Evolutionary conservation across 2,797 vertebrate genomes (phyloP), one percentile per base, ranked within the genome.

Genomic region (Huso huso): DNA sequence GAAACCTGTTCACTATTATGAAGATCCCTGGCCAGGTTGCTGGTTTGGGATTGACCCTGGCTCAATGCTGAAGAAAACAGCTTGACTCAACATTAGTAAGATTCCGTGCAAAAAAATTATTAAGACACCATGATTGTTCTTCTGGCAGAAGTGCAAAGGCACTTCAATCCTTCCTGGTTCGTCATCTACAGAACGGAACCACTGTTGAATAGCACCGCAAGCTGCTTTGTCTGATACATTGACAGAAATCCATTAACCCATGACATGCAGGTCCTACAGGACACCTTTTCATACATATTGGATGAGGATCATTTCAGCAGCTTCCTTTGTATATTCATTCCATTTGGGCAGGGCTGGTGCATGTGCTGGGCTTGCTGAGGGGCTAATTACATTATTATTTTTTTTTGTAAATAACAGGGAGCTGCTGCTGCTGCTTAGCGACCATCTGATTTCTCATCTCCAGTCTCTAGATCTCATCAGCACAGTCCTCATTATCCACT

Each of bases 221-320:
- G 7, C 6, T n/a, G 12, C 55, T 58, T 13, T 58, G 55, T 58
- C 11, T 11, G 12, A 48, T n/a, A 65, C 15, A 51, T 53, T 58
- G 52, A 65, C 52, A 65, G 64, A n/a, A 57, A 65, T 57, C 53
- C 37, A 58, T 65, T 65, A 12, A 53, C 64, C 52, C 37, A 53
- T 13, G 13, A n/a, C 11, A 6, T 12, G 7, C 15, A 1, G 11
- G 64, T 10, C 37, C 23, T 12, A 1, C 7, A 37, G 8, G 55
- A 57, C 57, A 52, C 18, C 52, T 55, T n/a, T 11, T 65, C 15
- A 65, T 37, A 65, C 48, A 57, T 57, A 65, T 57, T 65, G 52
- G 52, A 53, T 53, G 15, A 52, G n/a, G 12, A 53, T 23, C 8
- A 23, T 23, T 23, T 53, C 8, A 37, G 15, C 10, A 7, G 8